phyloP scores from a whole-genome alignment of 2,888 invertebrate genomes.

The Lepetodrilus schrolli region DNA sequence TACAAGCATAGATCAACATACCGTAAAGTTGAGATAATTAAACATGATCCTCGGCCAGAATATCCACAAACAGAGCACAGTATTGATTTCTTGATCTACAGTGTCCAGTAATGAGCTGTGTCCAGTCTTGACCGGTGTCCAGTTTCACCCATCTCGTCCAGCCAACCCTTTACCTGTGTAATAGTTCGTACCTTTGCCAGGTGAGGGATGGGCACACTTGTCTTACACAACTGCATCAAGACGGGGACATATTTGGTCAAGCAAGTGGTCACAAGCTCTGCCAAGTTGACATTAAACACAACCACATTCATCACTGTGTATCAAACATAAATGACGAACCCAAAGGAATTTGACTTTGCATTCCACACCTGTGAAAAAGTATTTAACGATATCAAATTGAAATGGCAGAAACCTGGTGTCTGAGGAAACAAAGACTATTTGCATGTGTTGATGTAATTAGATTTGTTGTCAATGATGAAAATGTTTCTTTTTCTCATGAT shows the following conservation, averaged over 20 bases:
- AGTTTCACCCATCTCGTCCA: background rate
- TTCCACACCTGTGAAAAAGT: background rate
- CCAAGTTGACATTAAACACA: background rate
- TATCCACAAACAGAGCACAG: too few species aligned
- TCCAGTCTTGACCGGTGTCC: too few species aligned
- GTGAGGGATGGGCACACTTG: background rate
- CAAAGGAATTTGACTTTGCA: background rate
- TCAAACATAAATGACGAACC: background rate
- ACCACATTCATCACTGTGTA: background rate
- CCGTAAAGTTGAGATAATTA: too few species aligned
- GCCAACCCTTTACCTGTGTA: background rate
- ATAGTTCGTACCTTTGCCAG: background rate
- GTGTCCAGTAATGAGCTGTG: too few species aligned
- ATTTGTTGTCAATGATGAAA: background rate
- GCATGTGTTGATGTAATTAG: background rate
- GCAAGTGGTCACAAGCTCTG: background rate
- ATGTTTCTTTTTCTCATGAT: background rate
- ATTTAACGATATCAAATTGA: background rate
- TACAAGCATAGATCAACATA: too few species aligned
- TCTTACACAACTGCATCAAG: background rate
- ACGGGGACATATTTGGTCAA: background rate
- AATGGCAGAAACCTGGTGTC: background rate
- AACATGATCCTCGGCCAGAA: too few species aligned
- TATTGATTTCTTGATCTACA: too few species aligned
- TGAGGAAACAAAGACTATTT: background rate